Conservation (phyloP, 2,797 vertebrate genomes). For the Tenualosa thibaudeaui region DNA sequence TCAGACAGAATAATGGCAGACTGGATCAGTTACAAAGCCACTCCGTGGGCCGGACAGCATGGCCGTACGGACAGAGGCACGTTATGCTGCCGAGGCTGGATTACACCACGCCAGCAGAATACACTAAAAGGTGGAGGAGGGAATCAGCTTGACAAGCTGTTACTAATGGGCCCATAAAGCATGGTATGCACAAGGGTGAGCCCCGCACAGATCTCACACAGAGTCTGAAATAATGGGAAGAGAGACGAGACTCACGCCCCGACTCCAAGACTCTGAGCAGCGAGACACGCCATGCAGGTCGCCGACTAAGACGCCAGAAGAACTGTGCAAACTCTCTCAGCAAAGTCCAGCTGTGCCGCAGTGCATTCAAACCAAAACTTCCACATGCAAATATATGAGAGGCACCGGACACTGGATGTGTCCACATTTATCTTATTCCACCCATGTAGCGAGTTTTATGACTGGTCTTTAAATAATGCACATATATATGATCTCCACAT, state of each 20-base stretch:
- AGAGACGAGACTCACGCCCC: not conserved
- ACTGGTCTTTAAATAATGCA: not conserved
- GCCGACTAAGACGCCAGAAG: not conserved
- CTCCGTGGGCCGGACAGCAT: not conserved
- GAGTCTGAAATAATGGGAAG: not conserved
- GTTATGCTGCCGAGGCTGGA: not conserved
- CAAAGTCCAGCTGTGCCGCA: not conserved
- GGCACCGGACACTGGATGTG: not conserved
- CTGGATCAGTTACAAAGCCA: not conserved
- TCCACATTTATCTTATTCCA: not conserved
- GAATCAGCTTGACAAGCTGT: not conserved
- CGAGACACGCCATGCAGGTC: not conserved
- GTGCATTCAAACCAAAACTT: not conserved
- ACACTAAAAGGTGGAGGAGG: not conserved
- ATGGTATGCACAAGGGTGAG: not conserved
- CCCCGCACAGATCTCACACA: not conserved
- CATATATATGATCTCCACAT: not conserved
- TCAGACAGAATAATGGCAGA: not conserved
- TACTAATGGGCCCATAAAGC: not conserved
- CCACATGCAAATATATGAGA: not conserved
- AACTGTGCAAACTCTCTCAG: not conserved
- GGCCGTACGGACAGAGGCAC: constrained; percentile 4
- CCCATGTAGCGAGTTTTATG: not conserved
- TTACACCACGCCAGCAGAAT: constrained; percentile 3
- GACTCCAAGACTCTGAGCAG: not conserved